Evolutionary conservation across 2,113 vertebrate genomes (phyloP).

Genomic region (Myanophis thanlyinensis): DNA sequence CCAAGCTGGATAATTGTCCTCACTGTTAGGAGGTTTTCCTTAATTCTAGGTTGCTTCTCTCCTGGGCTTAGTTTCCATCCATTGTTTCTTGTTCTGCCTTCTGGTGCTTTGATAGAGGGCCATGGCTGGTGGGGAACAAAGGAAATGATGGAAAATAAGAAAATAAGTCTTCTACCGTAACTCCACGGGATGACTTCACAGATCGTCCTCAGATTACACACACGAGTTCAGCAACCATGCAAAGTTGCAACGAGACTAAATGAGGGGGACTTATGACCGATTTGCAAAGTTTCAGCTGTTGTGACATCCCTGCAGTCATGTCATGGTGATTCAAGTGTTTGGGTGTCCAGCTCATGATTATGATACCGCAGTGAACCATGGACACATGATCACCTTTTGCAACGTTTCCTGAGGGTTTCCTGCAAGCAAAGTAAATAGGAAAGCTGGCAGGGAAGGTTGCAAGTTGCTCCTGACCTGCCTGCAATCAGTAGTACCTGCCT

Average conservation of each 20-base stretch:
- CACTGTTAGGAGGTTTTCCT: not conserved
- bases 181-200: not conserved
- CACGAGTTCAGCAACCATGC: not conserved
- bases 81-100: not conserved
- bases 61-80: not conserved
- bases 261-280: not conserved
- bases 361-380: not conserved
- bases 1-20: not conserved
- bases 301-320: not conserved
- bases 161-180: not conserved
- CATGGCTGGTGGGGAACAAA: no score
- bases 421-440: not conserved
- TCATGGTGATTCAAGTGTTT: not conserved
- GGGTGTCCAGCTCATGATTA: not conserved
- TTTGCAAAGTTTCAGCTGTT: not conserved
- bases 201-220: not conserved
- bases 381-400: not conserved
- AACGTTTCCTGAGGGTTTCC: not conserved
- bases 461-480: not conserved
- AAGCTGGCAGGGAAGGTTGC: not conserved
- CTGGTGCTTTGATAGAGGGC: no score
- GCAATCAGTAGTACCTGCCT: not conserved
- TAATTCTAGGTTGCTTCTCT: not conserved
- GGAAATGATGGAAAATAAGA: no score
- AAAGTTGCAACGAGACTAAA: not conserved